Percentiles rank a stretch among this genome's conserved stretches.
phyloP scores from a whole-genome alignment of 2,797 vertebrate species.

The Pempheris klunzingeri region DNA sequence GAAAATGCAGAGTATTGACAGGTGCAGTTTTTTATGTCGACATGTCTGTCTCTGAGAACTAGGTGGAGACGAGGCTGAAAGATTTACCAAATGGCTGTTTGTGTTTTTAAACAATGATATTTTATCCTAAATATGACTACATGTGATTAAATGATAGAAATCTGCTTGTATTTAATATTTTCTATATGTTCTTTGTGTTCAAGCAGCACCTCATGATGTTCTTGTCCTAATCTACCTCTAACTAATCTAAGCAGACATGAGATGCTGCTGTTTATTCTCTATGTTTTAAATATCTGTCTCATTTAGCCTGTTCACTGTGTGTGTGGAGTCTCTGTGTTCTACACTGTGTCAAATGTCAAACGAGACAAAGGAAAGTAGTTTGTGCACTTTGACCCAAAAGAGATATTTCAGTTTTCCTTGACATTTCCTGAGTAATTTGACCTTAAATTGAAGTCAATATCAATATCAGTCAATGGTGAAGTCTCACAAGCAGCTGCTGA shows the following conservation, averaged over 20 bases:
- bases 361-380: slow-evolving; percentile 1
- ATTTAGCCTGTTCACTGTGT: background rate
- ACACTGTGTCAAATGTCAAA: background rate
- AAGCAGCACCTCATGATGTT: background rate
- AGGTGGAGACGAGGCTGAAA: background rate
- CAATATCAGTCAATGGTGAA: slow-evolving; percentile 29
- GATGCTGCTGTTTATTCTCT: no score
- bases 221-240: background rate
- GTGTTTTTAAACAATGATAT: background rate
- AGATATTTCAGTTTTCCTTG: slow-evolving; percentile 32
- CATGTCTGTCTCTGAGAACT: background rate
- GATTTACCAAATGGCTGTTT: background rate
- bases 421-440: slow-evolving; percentile 38
- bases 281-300: no score
- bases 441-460: slow-evolving; percentile 28
- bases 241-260: background rate
- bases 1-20: background rate
- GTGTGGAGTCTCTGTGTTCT: background rate
- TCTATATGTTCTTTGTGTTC: no score
- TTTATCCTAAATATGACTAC: background rate
- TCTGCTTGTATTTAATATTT: background rate
- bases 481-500: slow-evolving; percentile 37
- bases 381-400: slow-evolving; percentile 34
- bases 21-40: background rate
- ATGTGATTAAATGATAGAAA: no score